Conservation (phyloP, 1,140 invertebrate species). For the Samia ricini region DNA sequence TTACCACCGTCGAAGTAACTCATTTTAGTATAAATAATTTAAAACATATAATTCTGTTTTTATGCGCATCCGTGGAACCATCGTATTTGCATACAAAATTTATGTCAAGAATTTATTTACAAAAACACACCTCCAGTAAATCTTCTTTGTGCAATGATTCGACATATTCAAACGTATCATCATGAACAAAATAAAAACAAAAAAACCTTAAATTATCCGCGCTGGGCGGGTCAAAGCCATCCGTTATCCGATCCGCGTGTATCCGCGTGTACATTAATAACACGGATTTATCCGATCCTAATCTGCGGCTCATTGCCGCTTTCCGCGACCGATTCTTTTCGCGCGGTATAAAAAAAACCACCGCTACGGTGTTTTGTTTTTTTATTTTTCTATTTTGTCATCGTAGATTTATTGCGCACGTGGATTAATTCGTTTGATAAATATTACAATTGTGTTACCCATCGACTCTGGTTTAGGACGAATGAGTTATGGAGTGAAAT, state of each 20-base stretch:
- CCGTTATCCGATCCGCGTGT: constrained; percentile 56
- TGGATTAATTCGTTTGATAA: constrained; percentile 64
- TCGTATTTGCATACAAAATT: too few relatives aligned
- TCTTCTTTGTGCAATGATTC: neutral
- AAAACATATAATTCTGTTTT: too few relatives aligned
- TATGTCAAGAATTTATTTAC: too few relatives aligned
- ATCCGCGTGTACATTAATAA: constrained; percentile 64
- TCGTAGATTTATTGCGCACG: constrained; percentile 65
- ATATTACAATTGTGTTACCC: constrained; percentile 49
- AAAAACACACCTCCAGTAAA: too few relatives aligned
- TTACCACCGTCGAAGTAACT: too few relatives aligned
- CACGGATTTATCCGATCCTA: constrained; percentile 63
- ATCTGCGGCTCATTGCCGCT: constrained; percentile 73
- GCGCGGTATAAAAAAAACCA: constrained; percentile 50
- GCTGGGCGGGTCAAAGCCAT: constrained; percentile 39
- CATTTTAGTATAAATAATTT: too few relatives aligned
- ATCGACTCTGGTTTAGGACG: neutral
- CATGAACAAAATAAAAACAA: neutral
- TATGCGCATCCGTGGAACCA: too few relatives aligned
- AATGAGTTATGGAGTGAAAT: neutral
- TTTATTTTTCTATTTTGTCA: constrained; percentile 27
- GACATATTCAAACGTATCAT: neutral
- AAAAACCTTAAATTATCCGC: constrained; percentile 5
- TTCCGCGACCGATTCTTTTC: constrained; percentile 72
- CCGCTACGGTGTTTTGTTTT: constrained; percentile 30